A percentile compares a stretch with the other conserved stretches of the same genome.
phyloP scores from a whole-genome alignment of 1,140 invertebrate genomes.

The Drosophila arawakana region DNA sequence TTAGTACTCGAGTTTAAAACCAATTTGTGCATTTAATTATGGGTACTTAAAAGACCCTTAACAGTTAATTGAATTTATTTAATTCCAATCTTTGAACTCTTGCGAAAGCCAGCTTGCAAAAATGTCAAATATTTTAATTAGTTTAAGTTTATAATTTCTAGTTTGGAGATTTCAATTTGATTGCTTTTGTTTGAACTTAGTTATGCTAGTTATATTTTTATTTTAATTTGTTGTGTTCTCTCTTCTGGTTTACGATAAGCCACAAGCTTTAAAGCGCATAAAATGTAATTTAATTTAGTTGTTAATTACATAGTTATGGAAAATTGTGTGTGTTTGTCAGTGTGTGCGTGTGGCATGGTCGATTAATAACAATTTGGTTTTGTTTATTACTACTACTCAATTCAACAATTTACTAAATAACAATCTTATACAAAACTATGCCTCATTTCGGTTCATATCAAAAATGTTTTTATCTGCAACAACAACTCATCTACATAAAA shows the following conservation, averaged over 20 bases:
- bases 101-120: conserved; percentile 76
- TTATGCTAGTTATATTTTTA: conserved; percentile 44
- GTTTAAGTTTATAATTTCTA: conserved; percentile 43
- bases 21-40: conserved; percentile 75
- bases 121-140: conserved; percentile 66
- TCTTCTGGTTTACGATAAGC: conserved; percentile 54
- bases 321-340: conserved; percentile 31
- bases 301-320: conserved; percentile 39
- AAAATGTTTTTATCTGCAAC: conserved; percentile 60
- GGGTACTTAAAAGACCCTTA: conserved; percentile 29
- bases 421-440: conserved; percentile 59
- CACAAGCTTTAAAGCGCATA: conserved; percentile 78
- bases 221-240: conserved; percentile 42
- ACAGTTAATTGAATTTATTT: conserved; percentile 27
- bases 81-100: conserved; percentile 42
- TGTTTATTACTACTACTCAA: conserved; percentile 64
- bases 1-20: conserved; percentile 69
- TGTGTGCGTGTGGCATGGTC: conserved; percentile 41
- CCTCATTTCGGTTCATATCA: conserved; percentile 42
- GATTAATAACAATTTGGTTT: conserved; percentile 62
- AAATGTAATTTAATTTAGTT: conserved; percentile 36
- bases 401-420: conserved; percentile 79
- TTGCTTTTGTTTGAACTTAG: conserved; percentile 60
- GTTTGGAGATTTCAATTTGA: conserved; percentile 62
- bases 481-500: conserved; percentile 72